A percentile compares a stretch with the other conserved stretches of the same genome.
Evolutionary conservation across 2,888 invertebrate genomes (phyloP).

Genomic region (Catonia carolina): DNA sequence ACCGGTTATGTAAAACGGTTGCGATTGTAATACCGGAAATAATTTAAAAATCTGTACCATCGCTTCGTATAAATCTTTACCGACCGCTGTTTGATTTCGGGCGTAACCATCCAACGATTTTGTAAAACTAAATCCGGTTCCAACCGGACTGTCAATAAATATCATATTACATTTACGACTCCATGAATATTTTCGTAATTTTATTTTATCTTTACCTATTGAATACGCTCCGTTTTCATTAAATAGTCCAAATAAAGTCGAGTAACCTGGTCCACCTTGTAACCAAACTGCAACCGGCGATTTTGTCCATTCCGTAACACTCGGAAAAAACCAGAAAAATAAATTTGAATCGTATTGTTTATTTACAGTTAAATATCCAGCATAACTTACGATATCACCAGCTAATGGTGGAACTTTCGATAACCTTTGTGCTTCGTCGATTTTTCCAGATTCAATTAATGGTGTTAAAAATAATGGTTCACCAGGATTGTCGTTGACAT

Average conservation of each 20-base stretch:
- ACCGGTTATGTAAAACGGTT: constrained; percentile 54
- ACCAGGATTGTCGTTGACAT: constrained; percentile 40
- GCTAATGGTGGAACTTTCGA: constrained; percentile 26
- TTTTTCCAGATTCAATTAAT: constrained; percentile 48
- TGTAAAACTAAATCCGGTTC: constrained; percentile 59
- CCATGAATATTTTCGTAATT: constrained; percentile 50
- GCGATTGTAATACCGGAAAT: constrained; percentile 49
- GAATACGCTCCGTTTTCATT: constrained; percentile 52
- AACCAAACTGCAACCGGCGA: constrained; percentile 52
- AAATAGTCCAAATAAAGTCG: constrained; percentile 51
- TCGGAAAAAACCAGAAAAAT: constrained; percentile 49
- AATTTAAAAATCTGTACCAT: constrained; percentile 54
- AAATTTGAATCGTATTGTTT: constrained; percentile 42
- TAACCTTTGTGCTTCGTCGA: constrained; percentile 42
- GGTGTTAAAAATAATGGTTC: constrained; percentile 54
- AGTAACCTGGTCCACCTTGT: constrained; percentile 53
- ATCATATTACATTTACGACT: constrained; percentile 51
- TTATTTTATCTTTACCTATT: constrained; percentile 16
- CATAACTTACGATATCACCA: constrained; percentile 48
- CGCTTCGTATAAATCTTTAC: constrained; percentile 47
- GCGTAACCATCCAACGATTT: constrained; percentile 49
- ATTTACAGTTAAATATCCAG: constrained; percentile 58
- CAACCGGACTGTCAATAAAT: constrained; percentile 61
- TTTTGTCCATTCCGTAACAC: constrained; percentile 38
- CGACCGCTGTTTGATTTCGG: constrained; percentile 50